Evolutionary conservation across 2,888 invertebrate species (phyloP).

Genomic region (Leptopilina syphax): DNA sequence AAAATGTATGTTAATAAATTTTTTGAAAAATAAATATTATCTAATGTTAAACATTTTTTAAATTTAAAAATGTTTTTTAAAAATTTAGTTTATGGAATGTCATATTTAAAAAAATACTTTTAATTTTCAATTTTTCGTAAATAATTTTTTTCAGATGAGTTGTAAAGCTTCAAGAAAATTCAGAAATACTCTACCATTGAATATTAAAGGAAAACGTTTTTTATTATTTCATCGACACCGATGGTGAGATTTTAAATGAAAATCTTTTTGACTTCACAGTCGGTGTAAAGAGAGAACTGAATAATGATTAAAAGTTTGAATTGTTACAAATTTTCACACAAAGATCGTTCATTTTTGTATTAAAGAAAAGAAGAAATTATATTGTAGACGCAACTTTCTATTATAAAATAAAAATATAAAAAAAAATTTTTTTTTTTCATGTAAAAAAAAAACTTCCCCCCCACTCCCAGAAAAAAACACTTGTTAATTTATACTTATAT

Average conservation of each 20-base stretch:
- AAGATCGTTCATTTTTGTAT: no score
- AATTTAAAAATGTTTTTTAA: no score
- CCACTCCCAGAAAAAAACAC: not conserved
- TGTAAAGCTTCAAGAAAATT: slow-evolving; percentile 42
- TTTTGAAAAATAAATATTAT: no score
- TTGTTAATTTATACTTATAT: slow-evolving; percentile 46
- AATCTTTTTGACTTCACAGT: slow-evolving; percentile 60
- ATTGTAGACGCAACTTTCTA: no score
- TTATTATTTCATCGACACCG: slow-evolving; percentile 54
- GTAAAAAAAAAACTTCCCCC: not conserved
- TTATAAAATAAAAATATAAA: not conserved
- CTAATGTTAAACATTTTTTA: no score
- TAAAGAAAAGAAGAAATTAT: no score
- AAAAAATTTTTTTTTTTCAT: not conserved
- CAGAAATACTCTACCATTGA: slow-evolving; percentile 52
- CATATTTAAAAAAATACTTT: no score
- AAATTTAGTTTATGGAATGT: no score
- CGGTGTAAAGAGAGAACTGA: slow-evolving; percentile 42
- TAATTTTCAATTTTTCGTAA: no score
- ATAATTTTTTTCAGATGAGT: slow-evolving; percentile 51
- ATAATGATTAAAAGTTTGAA: not conserved
- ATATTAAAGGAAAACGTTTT: slow-evolving; percentile 46
- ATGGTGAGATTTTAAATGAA: slow-evolving; percentile 60
- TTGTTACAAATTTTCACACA: not conserved
- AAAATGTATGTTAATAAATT: slow-evolving; percentile 48